Conservation (phyloP, 2,888 invertebrate species). For the Allophyes oxyacanthae region DNA sequence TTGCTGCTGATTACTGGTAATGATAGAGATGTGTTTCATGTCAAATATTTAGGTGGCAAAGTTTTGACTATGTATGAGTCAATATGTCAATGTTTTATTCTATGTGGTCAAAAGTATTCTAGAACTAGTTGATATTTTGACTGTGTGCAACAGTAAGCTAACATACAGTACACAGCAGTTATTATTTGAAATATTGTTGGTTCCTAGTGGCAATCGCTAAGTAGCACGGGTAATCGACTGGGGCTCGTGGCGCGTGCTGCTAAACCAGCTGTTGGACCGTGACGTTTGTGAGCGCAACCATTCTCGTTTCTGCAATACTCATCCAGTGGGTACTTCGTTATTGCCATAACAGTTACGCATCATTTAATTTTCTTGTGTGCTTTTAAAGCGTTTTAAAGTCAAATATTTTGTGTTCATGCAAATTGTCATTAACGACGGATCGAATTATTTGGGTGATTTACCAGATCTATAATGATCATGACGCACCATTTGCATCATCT, state of each 20-base stretch:
- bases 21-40: conserved; percentile 12
- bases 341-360: conserved; percentile 60
- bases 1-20: conserved; percentile 29
- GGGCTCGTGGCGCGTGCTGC: conserved; percentile 71
- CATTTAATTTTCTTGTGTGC: conserved; percentile 9
- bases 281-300: conserved; percentile 76
- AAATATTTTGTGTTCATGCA: too few species aligned
- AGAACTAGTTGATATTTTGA: too few species aligned
- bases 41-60: background rate
- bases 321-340: conserved; percentile 52
- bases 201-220: conserved; percentile 60
- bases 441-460: background rate
- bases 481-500: too few species aligned
- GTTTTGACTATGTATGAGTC: conserved; percentile 1
- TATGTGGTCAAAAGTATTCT: too few species aligned
- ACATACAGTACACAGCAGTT: conserved; percentile 8
- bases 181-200: conserved; percentile 29
- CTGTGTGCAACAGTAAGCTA: background rate
- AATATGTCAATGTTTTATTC: conserved; percentile 3
- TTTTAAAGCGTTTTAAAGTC: too few species aligned
- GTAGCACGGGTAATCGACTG: conserved; percentile 60
- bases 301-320: conserved; percentile 75
- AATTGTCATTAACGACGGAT: too few species aligned
- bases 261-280: conserved; percentile 79
- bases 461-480: background rate